These are phyloP conservation scores for Lytechinus variegatus DNA, from an alignment of 35 echinoderm and acorn worm species.

Conservation along the genomic window DNA sequence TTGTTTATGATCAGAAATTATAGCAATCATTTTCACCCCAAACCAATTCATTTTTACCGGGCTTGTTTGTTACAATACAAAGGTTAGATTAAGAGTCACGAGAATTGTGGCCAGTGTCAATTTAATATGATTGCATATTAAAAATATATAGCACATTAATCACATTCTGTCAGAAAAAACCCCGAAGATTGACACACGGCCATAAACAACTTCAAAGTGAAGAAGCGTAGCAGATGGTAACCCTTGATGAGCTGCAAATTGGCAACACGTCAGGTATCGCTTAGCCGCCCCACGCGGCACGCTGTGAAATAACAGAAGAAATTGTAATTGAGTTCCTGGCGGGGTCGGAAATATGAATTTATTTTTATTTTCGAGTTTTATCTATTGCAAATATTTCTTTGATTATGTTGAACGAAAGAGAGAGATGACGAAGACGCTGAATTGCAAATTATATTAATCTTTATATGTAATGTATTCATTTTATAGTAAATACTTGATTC, in stretches of 20 bases:
- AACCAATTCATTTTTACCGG: neutral
- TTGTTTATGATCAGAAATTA: no score
- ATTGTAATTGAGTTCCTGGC: neutral
- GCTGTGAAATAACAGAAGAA: neutral
- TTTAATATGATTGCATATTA: neutral
- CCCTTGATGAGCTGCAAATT: neutral
- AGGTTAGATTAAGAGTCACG: neutral
- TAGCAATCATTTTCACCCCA: neutral
- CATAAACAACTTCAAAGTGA: conserved; percentile 38
- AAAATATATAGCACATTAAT: neutral
- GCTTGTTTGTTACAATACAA: neutral
- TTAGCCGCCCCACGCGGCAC: neutral
- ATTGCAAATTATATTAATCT: no score
- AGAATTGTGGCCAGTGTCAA: neutral
- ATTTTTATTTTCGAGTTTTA: no score
- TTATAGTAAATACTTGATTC: no score
- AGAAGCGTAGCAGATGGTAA: conserved; percentile 34
- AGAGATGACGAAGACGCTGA: no score
- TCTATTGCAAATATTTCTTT: no score
- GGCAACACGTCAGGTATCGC: conserved; percentile 11
- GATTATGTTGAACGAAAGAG: no score
- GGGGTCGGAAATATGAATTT: neutral
- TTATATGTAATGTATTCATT: no score
- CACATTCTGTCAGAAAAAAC: neutral
- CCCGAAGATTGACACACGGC: conserved; percentile 19